Evolutionary conservation across 2,888 invertebrate genomes (phyloP).

Genomic region (Rhimphoctona megacephalus): DNA sequence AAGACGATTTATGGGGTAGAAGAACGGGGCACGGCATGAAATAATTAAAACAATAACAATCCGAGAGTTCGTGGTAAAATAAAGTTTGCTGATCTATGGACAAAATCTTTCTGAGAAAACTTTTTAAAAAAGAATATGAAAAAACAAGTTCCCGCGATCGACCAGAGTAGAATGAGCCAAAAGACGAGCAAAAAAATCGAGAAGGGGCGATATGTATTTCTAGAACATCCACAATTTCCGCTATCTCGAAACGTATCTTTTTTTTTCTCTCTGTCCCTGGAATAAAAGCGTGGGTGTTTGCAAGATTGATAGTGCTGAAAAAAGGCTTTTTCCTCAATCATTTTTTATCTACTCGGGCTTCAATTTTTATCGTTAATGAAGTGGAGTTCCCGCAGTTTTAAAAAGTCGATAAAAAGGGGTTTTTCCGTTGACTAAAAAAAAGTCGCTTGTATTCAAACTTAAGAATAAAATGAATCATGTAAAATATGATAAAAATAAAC

Average conservation of each 20-base stretch:
- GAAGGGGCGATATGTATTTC: constrained; percentile 28
- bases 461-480: not conserved
- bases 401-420: constrained; percentile 8
- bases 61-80: constrained; percentile 7
- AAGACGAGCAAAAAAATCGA: not conserved
- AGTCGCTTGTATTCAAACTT: not conserved
- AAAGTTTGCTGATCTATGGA: not conserved
- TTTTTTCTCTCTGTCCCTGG: constrained; percentile 31
- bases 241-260: constrained; percentile 33
- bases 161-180: constrained; percentile 9
- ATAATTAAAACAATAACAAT: constrained; percentile 16
- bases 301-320: constrained; percentile 14
- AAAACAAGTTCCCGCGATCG: constrained; percentile 25
- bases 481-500: too few relatives aligned
- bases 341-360: not conserved
- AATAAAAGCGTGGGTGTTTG: constrained; percentile 1
- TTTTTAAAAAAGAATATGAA: not conserved
- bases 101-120: not conserved
- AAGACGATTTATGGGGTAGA: not conserved
- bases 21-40: not conserved
- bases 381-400: not conserved
- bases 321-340: not conserved
- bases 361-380: constrained; percentile 1
- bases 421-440: constrained; percentile 8
- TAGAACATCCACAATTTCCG: constrained; percentile 41